Percentiles rank a stretch among this genome's conserved stretches.
Evolutionary conservation across 2,113 vertebrate species (phyloP).

Genomic region (Phylloscopus trochilus): DNA sequence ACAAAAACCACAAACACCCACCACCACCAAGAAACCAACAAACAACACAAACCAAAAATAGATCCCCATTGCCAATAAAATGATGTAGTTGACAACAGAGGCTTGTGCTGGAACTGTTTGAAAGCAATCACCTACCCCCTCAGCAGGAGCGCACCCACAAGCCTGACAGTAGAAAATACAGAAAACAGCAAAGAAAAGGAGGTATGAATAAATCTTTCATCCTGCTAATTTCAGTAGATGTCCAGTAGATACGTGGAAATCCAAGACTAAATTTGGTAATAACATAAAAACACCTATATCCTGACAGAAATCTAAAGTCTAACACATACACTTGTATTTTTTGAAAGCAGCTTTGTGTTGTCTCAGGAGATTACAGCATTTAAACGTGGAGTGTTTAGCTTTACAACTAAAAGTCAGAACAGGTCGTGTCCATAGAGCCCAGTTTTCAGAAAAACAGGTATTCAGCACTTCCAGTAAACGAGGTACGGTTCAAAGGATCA

Average conservation of each 20-base stretch:
- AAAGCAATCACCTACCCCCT: background rate
- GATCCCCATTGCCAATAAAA: background rate
- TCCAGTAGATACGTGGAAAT: background rate
- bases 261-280: background rate
- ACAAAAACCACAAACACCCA: too few relatives aligned
- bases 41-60: background rate
- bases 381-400: background rate
- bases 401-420: background rate
- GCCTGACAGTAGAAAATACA: background rate
- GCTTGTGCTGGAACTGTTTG: background rate
- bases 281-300: background rate
- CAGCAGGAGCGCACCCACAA: background rate
- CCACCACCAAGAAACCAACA: too few relatives aligned
- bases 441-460: background rate
- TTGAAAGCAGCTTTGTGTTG: background rate
- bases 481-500: background rate
- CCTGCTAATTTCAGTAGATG: background rate
- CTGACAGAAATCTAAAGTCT: background rate
- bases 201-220: background rate
- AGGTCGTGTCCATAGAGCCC: background rate
- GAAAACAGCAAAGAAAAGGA: background rate
- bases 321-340: background rate
- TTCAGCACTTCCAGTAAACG: constrained; percentile 6
- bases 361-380: background rate
- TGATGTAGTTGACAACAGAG: background rate